phyloP scores from a whole-genome alignment of 2,888 invertebrate genomes.

The Leucophenga montana region DNA sequence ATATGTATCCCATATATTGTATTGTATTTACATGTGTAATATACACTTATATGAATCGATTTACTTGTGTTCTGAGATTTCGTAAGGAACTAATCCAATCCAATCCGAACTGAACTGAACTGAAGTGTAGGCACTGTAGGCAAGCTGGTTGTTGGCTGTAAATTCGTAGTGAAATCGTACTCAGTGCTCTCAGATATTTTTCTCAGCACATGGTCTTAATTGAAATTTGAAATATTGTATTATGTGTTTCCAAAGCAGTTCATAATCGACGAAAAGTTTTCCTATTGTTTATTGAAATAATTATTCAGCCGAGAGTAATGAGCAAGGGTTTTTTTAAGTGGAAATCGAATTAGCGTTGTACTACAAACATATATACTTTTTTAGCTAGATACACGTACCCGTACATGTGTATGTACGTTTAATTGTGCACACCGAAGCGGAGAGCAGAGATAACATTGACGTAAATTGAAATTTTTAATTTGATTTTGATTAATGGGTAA shows the following conservation, averaged over 20 bases:
- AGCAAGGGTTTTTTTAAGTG: conserved; percentile 35
- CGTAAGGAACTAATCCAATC: conserved; percentile 4
- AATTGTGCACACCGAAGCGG: no score
- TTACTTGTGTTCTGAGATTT: conserved; percentile 1
- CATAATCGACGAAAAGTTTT: conserved; percentile 53
- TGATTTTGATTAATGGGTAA: no score
- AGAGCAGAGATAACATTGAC: no score
- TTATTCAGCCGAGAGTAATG: conserved; percentile 62
- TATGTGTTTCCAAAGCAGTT: conserved; percentile 68
- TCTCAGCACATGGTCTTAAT: conserved; percentile 69
- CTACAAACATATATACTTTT: no score
- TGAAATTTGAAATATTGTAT: conserved; percentile 70
- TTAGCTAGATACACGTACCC: no score
- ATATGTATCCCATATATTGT: no score
- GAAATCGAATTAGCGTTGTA: background rate
- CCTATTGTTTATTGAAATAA: conserved; percentile 62
- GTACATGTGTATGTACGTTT: no score
- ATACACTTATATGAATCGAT: no score
- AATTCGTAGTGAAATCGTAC: background rate
- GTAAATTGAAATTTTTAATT: no score
- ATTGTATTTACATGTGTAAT: no score
- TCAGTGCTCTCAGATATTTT: conserved; percentile 34
- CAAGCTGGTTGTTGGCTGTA: background rate
- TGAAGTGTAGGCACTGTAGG: no score
- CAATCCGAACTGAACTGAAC: no score